Conservation (phyloP, 1,140 invertebrate species). For the Trichoplusia ni region DNA sequence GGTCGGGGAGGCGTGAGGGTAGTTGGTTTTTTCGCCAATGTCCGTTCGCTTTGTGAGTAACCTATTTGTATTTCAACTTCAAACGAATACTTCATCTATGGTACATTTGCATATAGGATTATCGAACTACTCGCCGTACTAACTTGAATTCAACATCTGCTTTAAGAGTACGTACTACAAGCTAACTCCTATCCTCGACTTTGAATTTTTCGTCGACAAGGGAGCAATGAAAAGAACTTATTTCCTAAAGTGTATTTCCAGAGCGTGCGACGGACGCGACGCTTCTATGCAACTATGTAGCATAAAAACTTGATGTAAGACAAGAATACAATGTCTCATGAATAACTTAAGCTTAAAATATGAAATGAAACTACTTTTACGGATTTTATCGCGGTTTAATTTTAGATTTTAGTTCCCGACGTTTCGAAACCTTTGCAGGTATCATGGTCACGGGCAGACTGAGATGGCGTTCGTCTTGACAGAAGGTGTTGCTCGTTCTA, state of each 20-base stretch:
- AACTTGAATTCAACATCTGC: too few species aligned
- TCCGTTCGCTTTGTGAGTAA: slow-evolving; percentile 54
- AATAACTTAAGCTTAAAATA: background rate
- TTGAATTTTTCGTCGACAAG: background rate
- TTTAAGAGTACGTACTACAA: too few species aligned
- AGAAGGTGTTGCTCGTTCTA: too few species aligned
- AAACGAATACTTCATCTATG: slow-evolving; percentile 25
- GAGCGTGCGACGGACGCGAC: background rate
- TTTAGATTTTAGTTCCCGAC: too few species aligned
- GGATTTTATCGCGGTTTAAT: too few species aligned
- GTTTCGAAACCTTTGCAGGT: too few species aligned
- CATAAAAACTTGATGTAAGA: background rate
- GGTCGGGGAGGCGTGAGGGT: slow-evolving; percentile 24
- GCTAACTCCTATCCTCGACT: too few species aligned
- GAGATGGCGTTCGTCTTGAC: too few species aligned
- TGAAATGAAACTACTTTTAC: background rate
- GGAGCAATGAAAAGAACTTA: background rate
- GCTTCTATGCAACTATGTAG: background rate
- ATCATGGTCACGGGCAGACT: too few species aligned
- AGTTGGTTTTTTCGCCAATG: slow-evolving; percentile 62
- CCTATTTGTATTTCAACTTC: slow-evolving; percentile 50
- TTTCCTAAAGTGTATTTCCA: background rate
- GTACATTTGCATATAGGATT: background rate
- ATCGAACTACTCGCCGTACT: background rate
- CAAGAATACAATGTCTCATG: background rate